Evolutionary conservation across 2,888 invertebrate species (phyloP), one percentile per base, ranked within the genome.

Genomic region (Lepeophtheirus nordmannii): DNA sequence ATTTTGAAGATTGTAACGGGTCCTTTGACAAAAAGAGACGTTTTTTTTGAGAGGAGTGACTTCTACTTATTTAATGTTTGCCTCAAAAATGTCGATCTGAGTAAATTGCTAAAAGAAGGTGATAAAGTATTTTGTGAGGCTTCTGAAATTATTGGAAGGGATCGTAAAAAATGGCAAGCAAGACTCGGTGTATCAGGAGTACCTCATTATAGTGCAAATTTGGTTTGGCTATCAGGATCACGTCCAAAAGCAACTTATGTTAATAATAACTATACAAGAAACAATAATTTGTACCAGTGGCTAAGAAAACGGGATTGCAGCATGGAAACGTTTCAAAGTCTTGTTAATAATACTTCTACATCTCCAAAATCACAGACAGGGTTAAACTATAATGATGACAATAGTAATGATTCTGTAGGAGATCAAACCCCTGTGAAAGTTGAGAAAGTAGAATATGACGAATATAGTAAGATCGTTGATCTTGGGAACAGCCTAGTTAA

Each of bases 41-140:
- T 46, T 14, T 10, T 63, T n/a, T 63, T 63, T 53, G 63, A 63
- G 30, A 23, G 37, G 10, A 56, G 53, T 38, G 23, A 23, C n/a
- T 41, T 63, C 22, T 63, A 37, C 38, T n/a, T 63, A 10, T 38
- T 23, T 23, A 56, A 20, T 23, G 62, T 62, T 10, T 22, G 40
- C 8, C 53, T 63, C 23, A 22, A 17, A 23, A 22, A 63, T 10
- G 63, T 41, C 3, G 63, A 63, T n/a, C 22, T 63, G 10, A 23
- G 17, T 23, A 40, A 63, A 17, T 46, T 63, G 22, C 37, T 63
- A 17, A 46, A 56, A 22, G 63, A 63, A 38, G 56, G 56, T 63
- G 63, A 63, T 8, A 63, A 63, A 56, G 53, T 63, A 23, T 37
- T 38, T n/a, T 22, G 22, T 10, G 63, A 63, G 30, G 56, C 37